These are phyloP conservation scores for Halcyon chelicuti DNA, from an alignment of 2,797 vertebrate genomes.

Conservation along the genomic window DNA sequence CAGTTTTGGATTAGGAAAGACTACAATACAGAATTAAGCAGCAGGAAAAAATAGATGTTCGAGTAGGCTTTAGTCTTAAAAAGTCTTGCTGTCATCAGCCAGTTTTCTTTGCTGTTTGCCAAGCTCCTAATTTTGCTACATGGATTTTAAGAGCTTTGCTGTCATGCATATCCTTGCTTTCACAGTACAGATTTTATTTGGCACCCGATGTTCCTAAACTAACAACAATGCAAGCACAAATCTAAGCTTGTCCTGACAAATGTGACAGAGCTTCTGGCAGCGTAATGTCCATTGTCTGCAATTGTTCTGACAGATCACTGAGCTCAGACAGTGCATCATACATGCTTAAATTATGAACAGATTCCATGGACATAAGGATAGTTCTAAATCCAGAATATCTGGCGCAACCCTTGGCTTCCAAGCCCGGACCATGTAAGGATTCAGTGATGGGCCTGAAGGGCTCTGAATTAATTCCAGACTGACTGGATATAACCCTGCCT, in stretches of 20 bases:
- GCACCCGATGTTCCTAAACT: slow-evolving; percentile 46
- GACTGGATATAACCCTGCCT: background rate
- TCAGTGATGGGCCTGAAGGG: slow-evolving; percentile 52
- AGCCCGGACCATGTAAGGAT: slow-evolving; percentile 46
- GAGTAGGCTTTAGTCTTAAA: slow-evolving; percentile 36
- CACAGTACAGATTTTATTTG: slow-evolving; percentile 70
- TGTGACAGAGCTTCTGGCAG: slow-evolving; percentile 23
- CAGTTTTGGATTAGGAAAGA: background rate
- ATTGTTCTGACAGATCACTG: slow-evolving; percentile 62
- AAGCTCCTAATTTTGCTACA: slow-evolving; percentile 65
- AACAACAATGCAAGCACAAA: slow-evolving; percentile 65
- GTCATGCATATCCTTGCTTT: slow-evolving; percentile 69
- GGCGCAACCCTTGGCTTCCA: slow-evolving; percentile 51
- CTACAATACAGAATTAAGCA: background rate
- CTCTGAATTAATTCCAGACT: slow-evolving; percentile 72
- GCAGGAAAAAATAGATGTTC: background rate
- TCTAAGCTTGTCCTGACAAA: slow-evolving; percentile 64
- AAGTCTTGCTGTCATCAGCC: slow-evolving; percentile 58
- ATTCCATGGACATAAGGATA: slow-evolving; percentile 72
- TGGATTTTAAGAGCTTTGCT: slow-evolving; percentile 69
- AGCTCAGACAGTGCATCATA: slow-evolving; percentile 77
- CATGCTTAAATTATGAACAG: slow-evolving; percentile 72
- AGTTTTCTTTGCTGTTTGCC: slow-evolving; percentile 51
- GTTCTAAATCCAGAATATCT: slow-evolving; percentile 72
- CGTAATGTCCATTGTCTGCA: background rate